phyloP scores from a whole-genome alignment of 2,888 invertebrate species.

The Drosophila mettleri region DNA sequence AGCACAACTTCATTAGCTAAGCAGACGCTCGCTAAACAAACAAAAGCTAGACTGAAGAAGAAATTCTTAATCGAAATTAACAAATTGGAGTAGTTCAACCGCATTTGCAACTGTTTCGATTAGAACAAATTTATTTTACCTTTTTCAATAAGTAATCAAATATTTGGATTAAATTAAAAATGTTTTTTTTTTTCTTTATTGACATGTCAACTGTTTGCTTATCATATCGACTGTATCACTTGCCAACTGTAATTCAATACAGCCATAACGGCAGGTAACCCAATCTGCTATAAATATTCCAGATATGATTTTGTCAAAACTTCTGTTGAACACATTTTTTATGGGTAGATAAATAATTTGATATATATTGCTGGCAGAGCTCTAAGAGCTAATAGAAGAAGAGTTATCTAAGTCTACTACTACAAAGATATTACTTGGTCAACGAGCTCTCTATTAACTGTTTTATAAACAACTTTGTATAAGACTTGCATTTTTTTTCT shows the following conservation, averaged over 20 bases:
- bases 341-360: background rate
- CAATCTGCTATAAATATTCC: background rate
- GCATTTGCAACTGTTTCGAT: background rate
- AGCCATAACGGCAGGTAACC: background rate
- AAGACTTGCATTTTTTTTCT: background rate
- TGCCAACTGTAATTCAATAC: constrained; percentile 7
- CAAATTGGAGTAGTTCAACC: no score
- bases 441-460: background rate
- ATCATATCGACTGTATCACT: background rate
- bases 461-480: background rate
- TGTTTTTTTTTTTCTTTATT: background rate
- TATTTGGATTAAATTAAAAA: background rate
- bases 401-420: background rate
- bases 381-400: background rate
- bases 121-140: background rate
- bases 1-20: no score
- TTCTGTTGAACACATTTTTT: background rate
- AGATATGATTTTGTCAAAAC: background rate
- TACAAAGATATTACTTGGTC: background rate
- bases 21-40: no score
- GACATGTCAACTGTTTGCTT: background rate
- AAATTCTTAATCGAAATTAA: no score
- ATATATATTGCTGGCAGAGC: background rate
- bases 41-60: no score
- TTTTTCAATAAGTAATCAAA: background rate